phyloP scores from a whole-genome alignment of 2,888 invertebrate genomes.

The Hirtodrosophila alboralis region DNA sequence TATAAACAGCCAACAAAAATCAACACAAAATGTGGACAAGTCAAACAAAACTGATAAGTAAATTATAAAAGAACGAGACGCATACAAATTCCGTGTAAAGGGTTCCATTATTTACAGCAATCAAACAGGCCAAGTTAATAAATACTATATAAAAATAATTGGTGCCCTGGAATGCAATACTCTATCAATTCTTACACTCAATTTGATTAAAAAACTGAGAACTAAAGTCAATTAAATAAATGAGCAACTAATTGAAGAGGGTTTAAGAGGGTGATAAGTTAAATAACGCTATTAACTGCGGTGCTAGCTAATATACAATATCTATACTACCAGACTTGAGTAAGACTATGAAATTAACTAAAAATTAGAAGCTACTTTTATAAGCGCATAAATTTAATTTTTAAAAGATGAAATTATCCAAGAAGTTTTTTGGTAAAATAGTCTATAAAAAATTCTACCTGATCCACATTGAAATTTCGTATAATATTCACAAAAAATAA shows the following conservation, averaged over 20 bases:
- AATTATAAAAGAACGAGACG: constrained; percentile 19
- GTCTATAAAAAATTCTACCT: no score
- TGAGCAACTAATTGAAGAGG: constrained; percentile 3
- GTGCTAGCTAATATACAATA: constrained; percentile 1
- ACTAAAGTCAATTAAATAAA: constrained; percentile 4
- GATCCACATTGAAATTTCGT: no score
- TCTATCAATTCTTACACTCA: neutral
- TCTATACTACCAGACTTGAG: neutral
- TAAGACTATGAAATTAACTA: constrained; percentile 3
- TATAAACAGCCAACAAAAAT: constrained; percentile 26
- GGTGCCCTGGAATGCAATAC: neutral
- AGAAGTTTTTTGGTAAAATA: no score
- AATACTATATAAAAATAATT: no score
- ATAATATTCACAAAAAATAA: no score
- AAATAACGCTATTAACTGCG: constrained; percentile 1
- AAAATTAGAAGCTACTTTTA: no score
- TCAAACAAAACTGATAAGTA: constrained; percentile 23
- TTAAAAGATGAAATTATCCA: no score
- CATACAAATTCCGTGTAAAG: constrained; percentile 23
- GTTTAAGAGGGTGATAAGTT: constrained; percentile 12
- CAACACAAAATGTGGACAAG: constrained; percentile 16
- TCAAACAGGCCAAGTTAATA: constrained; percentile 12
- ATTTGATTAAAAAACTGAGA: constrained; percentile 6
- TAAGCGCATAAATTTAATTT: no score
- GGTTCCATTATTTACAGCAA: constrained; percentile 40